phyloP scores from a whole-genome alignment of 2,888 invertebrate species.

The Mantis religiosa region DNA sequence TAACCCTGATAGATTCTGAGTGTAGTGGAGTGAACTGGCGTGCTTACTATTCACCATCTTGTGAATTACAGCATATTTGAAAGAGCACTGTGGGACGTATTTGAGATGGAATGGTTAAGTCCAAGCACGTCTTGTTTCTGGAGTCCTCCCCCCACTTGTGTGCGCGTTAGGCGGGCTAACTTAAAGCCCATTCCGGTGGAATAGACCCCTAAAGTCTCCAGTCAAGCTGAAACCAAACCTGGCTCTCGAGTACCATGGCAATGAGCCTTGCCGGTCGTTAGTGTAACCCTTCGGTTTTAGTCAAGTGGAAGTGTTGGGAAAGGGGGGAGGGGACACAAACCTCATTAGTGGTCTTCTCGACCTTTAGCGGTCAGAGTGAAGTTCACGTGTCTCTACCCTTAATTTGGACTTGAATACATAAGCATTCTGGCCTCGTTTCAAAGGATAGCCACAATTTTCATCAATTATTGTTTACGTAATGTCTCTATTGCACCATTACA shows the following conservation, averaged over 20 bases:
- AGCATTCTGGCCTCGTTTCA: too few relatives aligned
- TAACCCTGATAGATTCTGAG: too few relatives aligned
- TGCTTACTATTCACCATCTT: not conserved
- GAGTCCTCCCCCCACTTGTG: not conserved
- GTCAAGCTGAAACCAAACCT: not conserved
- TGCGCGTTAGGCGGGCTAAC: not conserved
- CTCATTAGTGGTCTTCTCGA: not conserved
- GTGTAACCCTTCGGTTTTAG: not conserved
- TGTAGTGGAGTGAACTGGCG: too few relatives aligned
- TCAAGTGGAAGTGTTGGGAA: not conserved
- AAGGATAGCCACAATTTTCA: too few relatives aligned
- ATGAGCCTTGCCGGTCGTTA: not conserved
- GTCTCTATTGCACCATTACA: too few relatives aligned
- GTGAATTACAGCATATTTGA: not conserved
- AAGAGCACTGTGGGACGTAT: not conserved
- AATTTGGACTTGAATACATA: not conserved
- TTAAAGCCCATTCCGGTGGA: not conserved
- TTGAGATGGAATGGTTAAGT: not conserved
- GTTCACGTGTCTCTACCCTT: not conserved
- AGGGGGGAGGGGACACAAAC: not conserved
- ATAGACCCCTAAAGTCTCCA: not conserved
- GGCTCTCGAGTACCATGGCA: not conserved
- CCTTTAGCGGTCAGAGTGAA: not conserved
- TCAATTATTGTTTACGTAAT: too few relatives aligned
- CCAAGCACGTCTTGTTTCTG: not conserved